Evolutionary conservation across 1,140 invertebrate genomes (phyloP).

Genomic region (Drosophila kepulauana): DNA sequence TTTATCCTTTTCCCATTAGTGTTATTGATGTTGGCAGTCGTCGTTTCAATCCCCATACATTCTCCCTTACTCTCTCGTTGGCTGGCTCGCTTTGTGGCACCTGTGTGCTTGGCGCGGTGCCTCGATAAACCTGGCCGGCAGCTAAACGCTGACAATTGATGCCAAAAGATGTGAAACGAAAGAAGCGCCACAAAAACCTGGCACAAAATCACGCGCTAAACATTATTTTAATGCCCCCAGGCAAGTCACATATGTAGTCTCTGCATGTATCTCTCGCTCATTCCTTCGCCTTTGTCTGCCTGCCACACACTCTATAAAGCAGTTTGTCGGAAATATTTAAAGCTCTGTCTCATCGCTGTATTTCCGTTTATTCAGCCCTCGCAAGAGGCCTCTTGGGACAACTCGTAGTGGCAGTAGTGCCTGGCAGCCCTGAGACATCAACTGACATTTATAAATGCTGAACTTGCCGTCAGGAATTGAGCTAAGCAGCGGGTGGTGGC

Average conservation of each 20-base stretch:
- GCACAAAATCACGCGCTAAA: constrained; percentile 76
- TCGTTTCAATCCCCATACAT: constrained; percentile 29
- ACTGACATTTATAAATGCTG: constrained; percentile 54
- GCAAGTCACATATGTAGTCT: constrained; percentile 54
- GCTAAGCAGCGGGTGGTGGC: constrained; percentile 22
- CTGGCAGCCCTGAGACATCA: background rate
- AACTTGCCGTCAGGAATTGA: constrained; percentile 25
- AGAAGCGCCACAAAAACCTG: constrained; percentile 13
- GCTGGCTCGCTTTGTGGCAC: constrained; percentile 19
- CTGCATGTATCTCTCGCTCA: background rate
- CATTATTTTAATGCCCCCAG: constrained; percentile 77
- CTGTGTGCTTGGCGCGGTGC: constrained; percentile 33
- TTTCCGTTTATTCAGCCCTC: constrained; percentile 36
- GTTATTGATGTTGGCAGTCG: constrained; percentile 80
- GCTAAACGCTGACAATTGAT: constrained; percentile 79
- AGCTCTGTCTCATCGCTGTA: constrained; percentile 56
- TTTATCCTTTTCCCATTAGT: constrained; percentile 84
- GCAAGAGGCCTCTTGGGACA: constrained; percentile 43
- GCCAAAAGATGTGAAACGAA: constrained; percentile 50
- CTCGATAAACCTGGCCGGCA: constrained; percentile 69
- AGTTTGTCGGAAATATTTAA: constrained; percentile 62
- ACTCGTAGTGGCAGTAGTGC: too few relatives aligned
- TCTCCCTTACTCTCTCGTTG: background rate
- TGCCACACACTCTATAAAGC: constrained; percentile 30
- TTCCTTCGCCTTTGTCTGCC: background rate